Base-by-base conservation (phyloP, 2,888 invertebrate species). In the Sturmia bella region DNA sequence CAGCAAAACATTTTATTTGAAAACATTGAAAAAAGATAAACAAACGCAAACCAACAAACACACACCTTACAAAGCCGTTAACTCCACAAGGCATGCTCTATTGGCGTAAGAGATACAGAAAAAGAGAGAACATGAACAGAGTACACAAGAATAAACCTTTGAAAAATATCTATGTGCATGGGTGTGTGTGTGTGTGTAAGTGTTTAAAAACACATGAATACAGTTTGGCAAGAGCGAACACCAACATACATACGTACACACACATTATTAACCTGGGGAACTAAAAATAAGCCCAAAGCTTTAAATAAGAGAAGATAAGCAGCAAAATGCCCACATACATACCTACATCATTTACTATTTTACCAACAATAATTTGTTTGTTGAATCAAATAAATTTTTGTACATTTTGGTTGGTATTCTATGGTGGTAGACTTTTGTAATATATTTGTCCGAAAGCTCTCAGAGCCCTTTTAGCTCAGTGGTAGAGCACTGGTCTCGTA, bases 401-500 rank as follows among this genome's bases (percentile, higher is more conserved):
- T 6, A 1, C 5, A 12, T n/a, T 72, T 48, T 61, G 24, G 7
- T 13, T 39, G 24, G 0, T 0, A n/a, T 32, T 73, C 1, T 41
- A 27, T 17, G 12, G 12, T 13, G 2, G 7, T 3, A n/a, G 12
- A 7, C n/a, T 74, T 48, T 27, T 74, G 70, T 43, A 17, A 0
- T 3, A 54, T 17, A 54, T 66, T 78, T 78, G 74, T 48, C 70
- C 24, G 78, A 54, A 45, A 45, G 41, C 9, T 12, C 15, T 13
- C 54, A 61, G 32, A 37, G 87, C 87, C 87, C 87, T 87, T 87
- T 87, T 87, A 88, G 88, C 87, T 88, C 87, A 88, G 88, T 87
- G 88, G 88, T 86, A 88, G 88, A 88, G 88, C 88, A 87, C 87
- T 87, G 88, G 87, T 88, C 88, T 88, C 87, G 87, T 88, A 88